Evolutionary conservation across 2,797 vertebrate genomes (phyloP).

Genomic region (Onychomys leucogaster): DNA sequence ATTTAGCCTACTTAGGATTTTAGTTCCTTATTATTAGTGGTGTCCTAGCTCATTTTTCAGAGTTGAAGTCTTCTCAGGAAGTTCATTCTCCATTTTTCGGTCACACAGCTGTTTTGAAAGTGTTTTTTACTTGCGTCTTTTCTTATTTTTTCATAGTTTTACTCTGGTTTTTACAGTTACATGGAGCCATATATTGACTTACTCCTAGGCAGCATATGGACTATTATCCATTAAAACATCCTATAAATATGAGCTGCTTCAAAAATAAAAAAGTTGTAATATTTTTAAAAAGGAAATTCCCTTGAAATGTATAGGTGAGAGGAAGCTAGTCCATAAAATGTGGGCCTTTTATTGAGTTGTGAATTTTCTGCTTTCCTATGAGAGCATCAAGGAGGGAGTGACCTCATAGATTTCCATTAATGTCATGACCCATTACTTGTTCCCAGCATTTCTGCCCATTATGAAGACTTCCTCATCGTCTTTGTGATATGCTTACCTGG

Average conservation of each 20-base stretch:
- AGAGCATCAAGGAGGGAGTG: conserved; percentile 2
- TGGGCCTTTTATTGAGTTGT: conserved; percentile 42
- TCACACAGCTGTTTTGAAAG: not conserved
- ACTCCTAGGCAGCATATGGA: not conserved
- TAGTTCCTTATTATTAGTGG: not conserved
- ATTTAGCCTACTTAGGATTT: not conserved
- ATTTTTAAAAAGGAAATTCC: conserved; percentile 24
- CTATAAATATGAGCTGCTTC: not conserved
- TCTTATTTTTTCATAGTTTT: conserved; percentile 25
- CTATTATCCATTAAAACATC: conserved; percentile 27
- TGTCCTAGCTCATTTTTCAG: not conserved
- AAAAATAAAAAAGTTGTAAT: conserved; percentile 43
- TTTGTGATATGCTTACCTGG: conserved; percentile 20
- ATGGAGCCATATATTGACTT: not conserved
- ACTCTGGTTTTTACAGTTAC: not conserved
- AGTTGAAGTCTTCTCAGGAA: not conserved
- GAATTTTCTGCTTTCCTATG: conserved; percentile 57
- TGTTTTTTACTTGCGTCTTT: not conserved
- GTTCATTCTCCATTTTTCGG: not conserved
- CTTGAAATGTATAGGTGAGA: conserved; percentile 22
- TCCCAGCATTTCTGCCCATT: conserved; percentile 59
- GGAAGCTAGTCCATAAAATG: conserved; percentile 62
- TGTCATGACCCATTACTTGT: conserved; percentile 47
- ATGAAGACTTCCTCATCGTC: conserved; percentile 42
- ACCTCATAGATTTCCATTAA: conserved; percentile 61